Conservation (phyloP, 2,113 vertebrate species). For the Tretioscincus oriximinensis region DNA sequence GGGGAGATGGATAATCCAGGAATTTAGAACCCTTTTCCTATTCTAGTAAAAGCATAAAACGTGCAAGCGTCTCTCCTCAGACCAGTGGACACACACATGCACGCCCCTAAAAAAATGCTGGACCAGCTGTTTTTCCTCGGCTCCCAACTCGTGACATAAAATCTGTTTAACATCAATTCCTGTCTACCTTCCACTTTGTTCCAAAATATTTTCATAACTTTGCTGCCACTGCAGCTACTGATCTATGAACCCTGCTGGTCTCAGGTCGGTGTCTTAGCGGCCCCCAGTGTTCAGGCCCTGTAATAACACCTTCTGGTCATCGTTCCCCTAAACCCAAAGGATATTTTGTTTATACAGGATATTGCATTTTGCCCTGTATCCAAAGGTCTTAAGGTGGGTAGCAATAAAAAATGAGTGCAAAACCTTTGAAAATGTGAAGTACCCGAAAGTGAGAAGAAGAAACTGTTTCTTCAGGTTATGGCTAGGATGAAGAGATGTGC, state of each 20-base stretch:
- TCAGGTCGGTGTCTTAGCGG: conserved; percentile 57
- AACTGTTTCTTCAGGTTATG: no score
- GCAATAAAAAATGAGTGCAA: no score
- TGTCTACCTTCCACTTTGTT: accelerated
- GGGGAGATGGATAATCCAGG: no score
- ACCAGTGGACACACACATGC: no score
- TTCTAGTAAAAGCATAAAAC: no score
- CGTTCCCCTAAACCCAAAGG: neutral
- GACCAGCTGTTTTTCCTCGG: neutral
- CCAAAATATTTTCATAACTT: accelerated
- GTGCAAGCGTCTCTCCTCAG: neutral
- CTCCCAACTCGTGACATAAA: neutral
- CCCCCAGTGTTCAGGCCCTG: conserved; percentile 64
- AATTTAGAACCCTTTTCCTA: no score
- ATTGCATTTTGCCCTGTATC: no score
- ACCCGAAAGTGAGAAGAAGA: no score
- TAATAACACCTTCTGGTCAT: neutral
- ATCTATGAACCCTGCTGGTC: neutral
- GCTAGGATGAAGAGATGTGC: no score
- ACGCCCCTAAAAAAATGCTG: neutral
- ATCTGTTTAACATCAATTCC: accelerated
- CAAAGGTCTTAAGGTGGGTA: no score
- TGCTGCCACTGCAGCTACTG: accelerated
- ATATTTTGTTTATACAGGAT: no score
- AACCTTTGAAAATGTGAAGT: no score